Conservation (phyloP, 2,113 vertebrate species). For the Misgurnus anguillicaudatus region DNA sequence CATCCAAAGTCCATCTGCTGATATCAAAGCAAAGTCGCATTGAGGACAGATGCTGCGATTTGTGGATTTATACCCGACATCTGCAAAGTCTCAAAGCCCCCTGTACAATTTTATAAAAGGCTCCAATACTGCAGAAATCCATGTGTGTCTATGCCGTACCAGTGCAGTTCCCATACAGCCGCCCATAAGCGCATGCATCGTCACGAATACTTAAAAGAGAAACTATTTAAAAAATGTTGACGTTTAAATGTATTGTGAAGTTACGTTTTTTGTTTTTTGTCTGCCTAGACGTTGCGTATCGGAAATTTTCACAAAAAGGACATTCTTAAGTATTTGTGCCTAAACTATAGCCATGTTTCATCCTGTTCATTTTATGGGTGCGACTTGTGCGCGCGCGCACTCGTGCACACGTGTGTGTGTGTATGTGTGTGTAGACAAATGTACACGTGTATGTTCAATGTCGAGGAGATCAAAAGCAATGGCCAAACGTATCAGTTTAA, state of each 20-base stretch:
- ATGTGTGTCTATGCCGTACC: conserved; percentile 69
- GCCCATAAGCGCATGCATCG: conserved; percentile 83
- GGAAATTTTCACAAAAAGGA: conserved; percentile 76
- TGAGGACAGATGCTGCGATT: not conserved
- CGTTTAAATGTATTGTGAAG: conserved; percentile 82
- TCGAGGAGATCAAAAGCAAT: conserved; percentile 62
- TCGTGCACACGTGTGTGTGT: conserved; percentile 60
- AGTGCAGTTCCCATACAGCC: conserved; percentile 68
- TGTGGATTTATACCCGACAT: not conserved
- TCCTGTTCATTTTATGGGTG: conserved; percentile 52
- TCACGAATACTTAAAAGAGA: conserved; percentile 78
- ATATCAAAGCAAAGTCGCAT: too few relatives aligned
- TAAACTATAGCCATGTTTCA: conserved; percentile 83
- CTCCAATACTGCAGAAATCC: conserved; percentile 55
- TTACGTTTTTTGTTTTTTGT: conserved; percentile 79
- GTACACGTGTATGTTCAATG: conserved; percentile 68
- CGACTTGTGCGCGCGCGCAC: conserved; percentile 51
- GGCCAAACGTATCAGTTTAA: conserved; percentile 72
- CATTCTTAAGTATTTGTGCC: conserved; percentile 86
- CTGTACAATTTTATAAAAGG: conserved; percentile 58
- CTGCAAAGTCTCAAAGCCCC: conserved; percentile 66
- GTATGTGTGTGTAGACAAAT: conserved; percentile 56
- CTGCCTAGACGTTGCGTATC: conserved; percentile 82
- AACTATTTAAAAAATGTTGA: conserved; percentile 76
- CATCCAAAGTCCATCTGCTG: too few relatives aligned